Evolutionary conservation across 2,888 invertebrate species (phyloP), one percentile per base, ranked within the genome.

Genomic region (Perizoma affinitatum): DNA sequence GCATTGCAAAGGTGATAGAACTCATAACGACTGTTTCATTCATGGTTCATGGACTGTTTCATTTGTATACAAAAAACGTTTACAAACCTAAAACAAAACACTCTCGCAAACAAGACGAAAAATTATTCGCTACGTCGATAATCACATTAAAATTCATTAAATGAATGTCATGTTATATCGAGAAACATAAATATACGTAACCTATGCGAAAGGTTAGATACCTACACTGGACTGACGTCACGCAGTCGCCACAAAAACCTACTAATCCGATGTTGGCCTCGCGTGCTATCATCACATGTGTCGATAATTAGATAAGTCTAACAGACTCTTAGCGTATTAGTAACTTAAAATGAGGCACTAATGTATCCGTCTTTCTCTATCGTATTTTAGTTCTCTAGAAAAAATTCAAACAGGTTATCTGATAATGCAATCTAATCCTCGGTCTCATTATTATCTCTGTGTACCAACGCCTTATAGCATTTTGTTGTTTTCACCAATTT

Each of bases 211-310:
- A 61, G 48, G 56, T 56, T 61, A 60, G 6, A 43, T 56, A 45
- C 45, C 7, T 56, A 50, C 42, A n/a, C 11, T 46, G 46, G 6
- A 8, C 35, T 54, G 61, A 53, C 61, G 61, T 57, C 61, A 61
- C 5, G 22, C 6, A 33, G 50, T 43, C 52, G 57, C 47, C 58
- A 58, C 47, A 52, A 58, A 62, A 63, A 63, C 36, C 47, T 36
- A 52, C 51, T 52, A 63, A 55, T 48, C 52, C 58, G 54, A 45
- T 36, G 47, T 51, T 48, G 57, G 35, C 58, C 62, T 58, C 58
- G 58, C 58, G 54, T 58, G 62, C 46, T 54, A 54, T 57, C 54
- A 47, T 58, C 54, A 62, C 46, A 50, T 51, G 49, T 53, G 48
- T 7, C 46, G 53, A 58, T 58, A 62, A 55, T 63, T 34, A 55